Base-by-base conservation (phyloP, 2,113 vertebrate species). In the Mirza zaza region DNA sequence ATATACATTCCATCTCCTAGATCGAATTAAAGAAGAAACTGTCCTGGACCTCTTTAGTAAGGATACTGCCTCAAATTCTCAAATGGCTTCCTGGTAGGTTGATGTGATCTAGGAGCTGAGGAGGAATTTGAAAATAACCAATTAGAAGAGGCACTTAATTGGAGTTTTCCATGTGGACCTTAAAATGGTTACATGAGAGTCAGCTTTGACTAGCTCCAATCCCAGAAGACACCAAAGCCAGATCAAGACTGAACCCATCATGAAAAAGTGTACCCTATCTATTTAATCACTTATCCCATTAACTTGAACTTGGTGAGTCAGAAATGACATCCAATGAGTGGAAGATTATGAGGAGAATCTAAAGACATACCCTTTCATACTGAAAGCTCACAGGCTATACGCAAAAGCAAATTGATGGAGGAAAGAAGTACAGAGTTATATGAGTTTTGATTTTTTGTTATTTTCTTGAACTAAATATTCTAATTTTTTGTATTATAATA, bases 381-480 rank as follows among this genome's bases (percentile, higher is more conserved):
- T 67, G 36, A 5, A 59, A 39, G 4, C 45, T 91, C 82, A 29
- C 17, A 89, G 39, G 27, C 20, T 5, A 87, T 45, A 57, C 71
- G 42, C 34, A 85, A 94, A 93, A 87, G 83, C n/a, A 81, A 57
- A 50, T 21, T 65, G 15, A 90, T 39, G 4, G 11, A 39, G 27
- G 4, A 76, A 59, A 77, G 4, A 94, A 85, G 45, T 77, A 1
- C 6, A 65, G 17, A 76, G 18, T 76, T 71, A 13, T 79, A 5
- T 45, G 20, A 79, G 80, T 75, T 90, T 75, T 79, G 81, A 67
- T 13, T 70, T 90, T 90, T n/a, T 4, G 2, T 80, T 81, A 25
- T 91, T 83, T 91, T 88, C 29, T 89, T 68, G 10, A 61, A 59
- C 12, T 63, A 70, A 90, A 80, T 81, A 42, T 73, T 73, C 34